phyloP scores from a whole-genome alignment of 2,113 vertebrate genomes.

The Seriola quinqueradiata region DNA sequence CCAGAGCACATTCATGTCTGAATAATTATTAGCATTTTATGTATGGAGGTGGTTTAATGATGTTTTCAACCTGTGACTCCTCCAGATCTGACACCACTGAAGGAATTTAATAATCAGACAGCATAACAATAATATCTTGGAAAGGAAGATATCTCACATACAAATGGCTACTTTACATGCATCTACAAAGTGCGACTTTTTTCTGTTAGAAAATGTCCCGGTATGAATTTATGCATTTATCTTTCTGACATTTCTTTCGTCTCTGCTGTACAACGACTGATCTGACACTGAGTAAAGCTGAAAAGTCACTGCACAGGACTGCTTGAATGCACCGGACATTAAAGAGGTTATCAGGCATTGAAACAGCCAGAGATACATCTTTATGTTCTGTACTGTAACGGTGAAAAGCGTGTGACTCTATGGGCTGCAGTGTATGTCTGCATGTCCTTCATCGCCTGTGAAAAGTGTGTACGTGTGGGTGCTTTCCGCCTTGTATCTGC shows the following conservation, averaged over 20 bases:
- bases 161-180: background rate
- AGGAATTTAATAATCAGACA: slow-evolving; percentile 17
- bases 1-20: too few relatives aligned
- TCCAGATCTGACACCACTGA: background rate
- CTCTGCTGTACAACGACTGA: background rate
- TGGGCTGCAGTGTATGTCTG: background rate
- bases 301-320: slow-evolving; percentile 23
- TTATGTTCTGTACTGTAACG: background rate
- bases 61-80: background rate
- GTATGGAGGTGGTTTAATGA: background rate
- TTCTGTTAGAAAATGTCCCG: slow-evolving; percentile 20
- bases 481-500: slow-evolving; percentile 15
- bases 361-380: background rate
- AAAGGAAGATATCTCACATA: background rate
- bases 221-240: slow-evolving; percentile 30
- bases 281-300: slow-evolving; percentile 8
- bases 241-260: slow-evolving; percentile 33
- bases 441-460: slow-evolving; percentile 3
- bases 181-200: background rate
- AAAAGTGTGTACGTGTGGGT: slow-evolving; percentile 29
- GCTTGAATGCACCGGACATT: background rate
- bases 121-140: background rate
- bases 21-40: background rate
- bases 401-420: background rate
- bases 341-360: background rate